Percentiles rank a stretch among this genome's conserved stretches.
Evolutionary conservation across 1,140 invertebrate species (phyloP).

Genomic region (Akabosia matsudoensis): DNA sequence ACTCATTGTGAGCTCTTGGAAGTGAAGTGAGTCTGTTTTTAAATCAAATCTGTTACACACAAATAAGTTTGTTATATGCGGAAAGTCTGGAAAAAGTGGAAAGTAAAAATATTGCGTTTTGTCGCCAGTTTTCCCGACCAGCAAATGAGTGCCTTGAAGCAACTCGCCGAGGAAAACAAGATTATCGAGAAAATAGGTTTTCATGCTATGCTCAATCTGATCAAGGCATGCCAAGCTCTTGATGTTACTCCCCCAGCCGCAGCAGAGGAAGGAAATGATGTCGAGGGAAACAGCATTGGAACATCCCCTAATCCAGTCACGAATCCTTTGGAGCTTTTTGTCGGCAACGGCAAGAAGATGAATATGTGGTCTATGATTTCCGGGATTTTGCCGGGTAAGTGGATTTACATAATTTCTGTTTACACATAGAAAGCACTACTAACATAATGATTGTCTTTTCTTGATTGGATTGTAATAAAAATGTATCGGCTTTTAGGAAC

Average conservation of each 20-base stretch:
- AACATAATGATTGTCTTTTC: too few species aligned
- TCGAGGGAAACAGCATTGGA: not conserved
- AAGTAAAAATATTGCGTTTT: not conserved
- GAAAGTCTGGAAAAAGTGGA: not conserved
- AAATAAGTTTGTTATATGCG: not conserved
- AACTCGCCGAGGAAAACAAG: constrained; percentile 33
- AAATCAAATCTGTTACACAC: not conserved
- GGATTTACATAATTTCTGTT: not conserved
- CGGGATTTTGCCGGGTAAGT: constrained; percentile 43
- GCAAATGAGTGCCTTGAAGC: constrained; percentile 27
- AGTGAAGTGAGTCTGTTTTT: constrained; percentile 66
- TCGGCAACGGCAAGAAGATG: constrained; percentile 50
- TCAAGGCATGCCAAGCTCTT: constrained; percentile 46
- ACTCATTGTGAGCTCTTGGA: constrained; percentile 77
- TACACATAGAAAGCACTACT: not conserved
- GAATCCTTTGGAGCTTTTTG: constrained; percentile 63
- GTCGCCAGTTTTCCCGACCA: constrained; percentile 33
- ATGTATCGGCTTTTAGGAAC: too few species aligned
- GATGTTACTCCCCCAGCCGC: constrained; percentile 35
- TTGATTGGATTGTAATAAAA: too few species aligned
- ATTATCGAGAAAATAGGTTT: constrained; percentile 42
- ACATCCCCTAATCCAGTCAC: not conserved
- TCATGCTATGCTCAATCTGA: constrained; percentile 42
- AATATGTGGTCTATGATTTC: constrained; percentile 44
- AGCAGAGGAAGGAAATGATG: constrained; percentile 40